Evolutionary conservation across 2,113 vertebrate species (phyloP), one percentile per base, ranked within the genome.

Genomic region (Varanus salvator): DNA sequence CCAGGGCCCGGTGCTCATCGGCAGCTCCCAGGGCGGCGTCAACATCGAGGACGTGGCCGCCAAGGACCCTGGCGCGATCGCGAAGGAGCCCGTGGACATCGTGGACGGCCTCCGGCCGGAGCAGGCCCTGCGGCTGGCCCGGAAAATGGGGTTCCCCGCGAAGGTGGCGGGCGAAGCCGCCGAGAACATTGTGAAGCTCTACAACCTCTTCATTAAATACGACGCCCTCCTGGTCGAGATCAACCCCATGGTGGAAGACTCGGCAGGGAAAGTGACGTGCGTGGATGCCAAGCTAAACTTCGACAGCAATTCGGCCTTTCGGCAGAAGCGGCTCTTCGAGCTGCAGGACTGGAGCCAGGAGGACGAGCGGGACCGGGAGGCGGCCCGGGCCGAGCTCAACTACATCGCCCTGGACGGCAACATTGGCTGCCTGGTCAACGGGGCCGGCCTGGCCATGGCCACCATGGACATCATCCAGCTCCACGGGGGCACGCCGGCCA

Each of bases 401-500:
- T 99, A 99, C 94, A 98, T 99, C 29, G 98, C 98, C 3, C 95
- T 99, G 87, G 99, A 99, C 15, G 99, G 99, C 84, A 98, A 97
- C 95, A 99, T 99, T 88, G 99, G 99, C 92, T 99, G 99, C 91
- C 96, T 99, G 95, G 99, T 99, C 11, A 99, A 99, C 31, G 99
- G 99, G 57, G 99, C 99, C 4, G 99, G 99, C 84, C 94, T 99
- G 91, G 99, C 99, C 57, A 99, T 99, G 99, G 99, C 99, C 82
- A 99, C 99, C 89, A 99, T 99, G 99, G 99, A 99, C 97, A 99
- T 99, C 95, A 99, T 99, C 92, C 99, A 99, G 93, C 98, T 99
- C 34, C 99, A 99, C 4, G 99, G 99, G 0, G 99, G 99, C 76
- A 98, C 98, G 48, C 99, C 99, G 19, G 99, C 99, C 95, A 99